Base-by-base conservation (phyloP, 2,888 invertebrate genomes). In the Cryptocheilus praepositus region DNA sequence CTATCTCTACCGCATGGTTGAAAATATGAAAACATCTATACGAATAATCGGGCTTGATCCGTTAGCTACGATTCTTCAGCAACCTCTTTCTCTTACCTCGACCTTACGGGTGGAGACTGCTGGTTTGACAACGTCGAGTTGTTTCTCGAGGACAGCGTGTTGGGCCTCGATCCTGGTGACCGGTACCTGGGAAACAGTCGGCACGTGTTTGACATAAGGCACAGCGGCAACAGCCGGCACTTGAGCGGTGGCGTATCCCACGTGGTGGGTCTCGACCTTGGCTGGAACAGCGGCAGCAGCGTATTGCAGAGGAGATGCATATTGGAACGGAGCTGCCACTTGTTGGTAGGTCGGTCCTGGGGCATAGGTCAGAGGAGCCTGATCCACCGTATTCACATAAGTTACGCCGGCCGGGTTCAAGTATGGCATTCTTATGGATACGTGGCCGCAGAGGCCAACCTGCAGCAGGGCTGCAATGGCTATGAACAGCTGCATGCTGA, bases 61-160 rank as follows among this genome's bases (percentile, higher is more conserved):
- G n/a, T n/a, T n/a, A n/a, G n/a, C n/a, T n/a, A n/a, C n/a, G n/a
- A n/a, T n/a, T n/a, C n/a, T n/a, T n/a, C n/a, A n/a, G 5, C 25
- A 25, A 5, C 25, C 25, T 25, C 66, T 52, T 57, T 13, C 18
- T 16, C 66, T 67, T 72, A 89, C 88, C 82, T 91, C 91, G 79
- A 90, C 90, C 71, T 91, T 91, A 62, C 91, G 90, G 22, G 92
- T 92, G 73, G 91, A 91, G 8, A 90, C 88, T 2, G 91, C 91
- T 0, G 92, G 92, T 75, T 92, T 91, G 4, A 91, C 90, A 19
- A 92, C 91, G 79, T 92, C 92, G 15, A 92, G 89, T 53, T 91
- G 89, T 74, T 92, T 91, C 72, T 92, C 90, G 55, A 90, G 86
- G 19, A 91, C 87, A 18, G 90, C 89, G 3, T 89, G 91, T 49